A percentile compares a stretch with the other conserved stretches of the same genome.
Conservation (phyloP, 2,113 vertebrate genomes). For the Oceanites oceanicus region DNA sequence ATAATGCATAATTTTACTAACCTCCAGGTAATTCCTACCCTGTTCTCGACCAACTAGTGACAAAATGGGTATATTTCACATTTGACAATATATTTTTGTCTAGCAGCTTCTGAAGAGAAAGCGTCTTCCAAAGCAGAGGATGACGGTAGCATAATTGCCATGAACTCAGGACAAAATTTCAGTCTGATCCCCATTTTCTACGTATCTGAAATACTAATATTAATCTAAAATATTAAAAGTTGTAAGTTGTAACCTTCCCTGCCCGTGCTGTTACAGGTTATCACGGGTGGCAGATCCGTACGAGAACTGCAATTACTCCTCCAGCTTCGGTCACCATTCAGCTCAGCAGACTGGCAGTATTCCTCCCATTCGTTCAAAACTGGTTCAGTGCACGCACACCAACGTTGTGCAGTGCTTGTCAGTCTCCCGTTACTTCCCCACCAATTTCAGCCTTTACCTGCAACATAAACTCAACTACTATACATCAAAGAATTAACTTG, state of each 20-base stretch:
- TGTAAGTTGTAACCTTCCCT: background rate
- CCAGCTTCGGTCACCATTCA: accelerated
- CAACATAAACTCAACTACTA: background rate
- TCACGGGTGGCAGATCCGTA: background rate
- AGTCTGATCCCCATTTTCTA: background rate
- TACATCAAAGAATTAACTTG: background rate
- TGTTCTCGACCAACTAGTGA: background rate
- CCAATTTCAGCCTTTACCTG: background rate
- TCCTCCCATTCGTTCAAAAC: accelerated
- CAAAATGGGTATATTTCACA: background rate
- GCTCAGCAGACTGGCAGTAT: accelerated
- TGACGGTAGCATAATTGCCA: background rate
- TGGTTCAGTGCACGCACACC: accelerated
- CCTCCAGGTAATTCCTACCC: background rate
- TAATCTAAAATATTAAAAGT: background rate
- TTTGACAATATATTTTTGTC: background rate
- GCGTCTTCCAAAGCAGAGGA: background rate
- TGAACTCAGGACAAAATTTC: background rate
- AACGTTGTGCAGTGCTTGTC: background rate
- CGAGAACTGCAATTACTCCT: background rate
- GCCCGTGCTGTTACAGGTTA: accelerated
- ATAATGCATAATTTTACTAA: background rate
- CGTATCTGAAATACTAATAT: accelerated
- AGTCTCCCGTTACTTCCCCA: background rate
- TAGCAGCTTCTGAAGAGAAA: background rate